phyloP scores from a whole-genome alignment of 2,888 invertebrate species.

The Mimumesa dahlbomi region DNA sequence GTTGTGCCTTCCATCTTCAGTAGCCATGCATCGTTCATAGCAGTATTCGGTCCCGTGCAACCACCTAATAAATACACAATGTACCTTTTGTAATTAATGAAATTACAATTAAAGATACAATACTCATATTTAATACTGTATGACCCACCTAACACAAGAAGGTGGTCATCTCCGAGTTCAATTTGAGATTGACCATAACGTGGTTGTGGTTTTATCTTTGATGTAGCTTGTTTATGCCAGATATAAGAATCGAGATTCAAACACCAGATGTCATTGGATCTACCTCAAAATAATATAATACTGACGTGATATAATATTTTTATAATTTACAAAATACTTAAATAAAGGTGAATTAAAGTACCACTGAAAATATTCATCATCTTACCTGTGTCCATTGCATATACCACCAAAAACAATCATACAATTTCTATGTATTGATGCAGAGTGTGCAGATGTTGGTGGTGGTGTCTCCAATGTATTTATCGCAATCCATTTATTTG shows the following conservation, averaged over 20 bases:
- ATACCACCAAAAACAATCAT: constrained; percentile 92
- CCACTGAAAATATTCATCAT: constrained; percentile 1
- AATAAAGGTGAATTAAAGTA: constrained; percentile 13
- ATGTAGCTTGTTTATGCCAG: constrained; percentile 90
- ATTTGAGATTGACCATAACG: constrained; percentile 97
- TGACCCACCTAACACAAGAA: constrained; percentile 86
- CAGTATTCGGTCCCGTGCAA: constrained; percentile 92
- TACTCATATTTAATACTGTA: too few species aligned
- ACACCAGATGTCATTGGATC: constrained; percentile 94
- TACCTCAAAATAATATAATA: constrained; percentile 60
- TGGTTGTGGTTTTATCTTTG: constrained; percentile 87
- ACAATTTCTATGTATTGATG: constrained; percentile 89
- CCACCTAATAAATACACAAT: constrained; percentile 82
- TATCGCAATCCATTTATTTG: constrained; percentile 89
- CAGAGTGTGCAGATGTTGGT: constrained; percentile 96
- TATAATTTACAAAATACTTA: constrained; percentile 33
- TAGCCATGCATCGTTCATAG: constrained; percentile 95
- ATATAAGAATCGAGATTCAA: constrained; percentile 88
- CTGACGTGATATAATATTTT: constrained; percentile 8
- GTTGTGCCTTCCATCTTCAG: constrained; percentile 87
- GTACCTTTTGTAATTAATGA: too few species aligned
- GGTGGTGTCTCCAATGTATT: constrained; percentile 86
- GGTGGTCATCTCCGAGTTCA: constrained; percentile 87
- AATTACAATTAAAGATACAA: too few species aligned
- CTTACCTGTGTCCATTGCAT: constrained; percentile 71